Evolutionary conservation across 2,888 invertebrate genomes (phyloP).

Genomic region (Saturnia japonica): DNA sequence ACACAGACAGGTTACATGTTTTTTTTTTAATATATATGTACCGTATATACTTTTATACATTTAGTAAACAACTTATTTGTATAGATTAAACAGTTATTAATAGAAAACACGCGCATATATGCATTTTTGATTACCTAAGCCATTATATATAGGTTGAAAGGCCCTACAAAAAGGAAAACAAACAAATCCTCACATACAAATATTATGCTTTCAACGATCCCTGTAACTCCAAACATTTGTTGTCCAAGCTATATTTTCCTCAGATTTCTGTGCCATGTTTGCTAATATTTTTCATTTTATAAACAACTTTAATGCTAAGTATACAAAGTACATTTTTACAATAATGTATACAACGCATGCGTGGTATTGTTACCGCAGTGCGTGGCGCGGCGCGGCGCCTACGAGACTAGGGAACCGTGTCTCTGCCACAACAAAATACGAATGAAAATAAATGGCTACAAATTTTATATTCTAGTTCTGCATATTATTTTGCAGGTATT

Average conservation of each 20-base stretch:
- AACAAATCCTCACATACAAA: not conserved
- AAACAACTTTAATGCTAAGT: not conserved
- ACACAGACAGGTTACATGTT: no score
- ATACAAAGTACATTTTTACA: slow-evolving; percentile 27
- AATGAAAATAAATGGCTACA: not conserved
- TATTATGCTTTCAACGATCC: not conserved
- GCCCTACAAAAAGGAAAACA: not conserved
- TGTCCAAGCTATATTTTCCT: slow-evolving; percentile 11
- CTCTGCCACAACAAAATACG: slow-evolving; percentile 35
- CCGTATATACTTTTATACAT: no score
- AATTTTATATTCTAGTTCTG: not conserved
- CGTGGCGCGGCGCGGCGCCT: slow-evolving; percentile 82
- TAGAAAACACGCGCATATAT: no score
- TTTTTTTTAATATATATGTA: no score
- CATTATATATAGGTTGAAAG: no score
- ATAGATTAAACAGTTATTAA: no score
- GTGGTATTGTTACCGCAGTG: slow-evolving; percentile 75
- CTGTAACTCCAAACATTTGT: not conserved
- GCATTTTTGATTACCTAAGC: no score
- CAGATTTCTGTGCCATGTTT: slow-evolving; percentile 20
- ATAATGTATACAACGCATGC: slow-evolving; percentile 64
- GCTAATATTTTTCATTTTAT: not conserved
- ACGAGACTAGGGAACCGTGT: slow-evolving; percentile 69
- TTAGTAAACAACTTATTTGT: no score
- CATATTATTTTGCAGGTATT: not conserved